A percentile compares a stretch with the other conserved stretches of the same genome.
These are phyloP conservation scores for Aleiodes testaceus DNA, from an alignment of 2,888 invertebrate genomes.

Conservation along the genomic window DNA sequence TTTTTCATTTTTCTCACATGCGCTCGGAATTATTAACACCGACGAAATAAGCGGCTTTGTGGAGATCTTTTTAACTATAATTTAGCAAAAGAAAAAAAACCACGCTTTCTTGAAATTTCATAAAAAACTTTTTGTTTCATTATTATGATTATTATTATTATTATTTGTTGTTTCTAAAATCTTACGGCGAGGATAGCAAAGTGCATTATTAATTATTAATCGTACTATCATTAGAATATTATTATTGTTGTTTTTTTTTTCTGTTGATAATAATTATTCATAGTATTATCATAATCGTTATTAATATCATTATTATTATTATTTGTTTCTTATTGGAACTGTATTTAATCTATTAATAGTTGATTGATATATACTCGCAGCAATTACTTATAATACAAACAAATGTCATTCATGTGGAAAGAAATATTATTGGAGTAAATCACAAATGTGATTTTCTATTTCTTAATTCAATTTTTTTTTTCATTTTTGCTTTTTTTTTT, in stretches of 20 bases:
- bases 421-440: constrained; percentile 35
- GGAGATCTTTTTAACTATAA: background rate
- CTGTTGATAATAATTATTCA: background rate
- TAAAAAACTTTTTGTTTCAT: constrained; percentile 34
- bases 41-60: constrained; percentile 5
- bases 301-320: constrained; percentile 22
- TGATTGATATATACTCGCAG: constrained; percentile 38
- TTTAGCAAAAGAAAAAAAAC: background rate
- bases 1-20: constrained; percentile 7
- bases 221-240: constrained; percentile 36
- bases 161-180: constrained; percentile 29
- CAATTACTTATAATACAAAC: constrained; percentile 43
- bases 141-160: background rate
- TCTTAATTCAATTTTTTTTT: background rate
- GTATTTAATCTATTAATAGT: constrained; percentile 27
- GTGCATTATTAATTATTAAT: constrained; percentile 42
- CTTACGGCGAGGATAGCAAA: constrained; percentile 42
- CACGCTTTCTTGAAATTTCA: constrained; percentile 1
- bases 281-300: constrained; percentile 26
- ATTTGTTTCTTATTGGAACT: constrained; percentile 17
- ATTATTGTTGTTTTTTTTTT: constrained; percentile 20
- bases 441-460: constrained; percentile 13
- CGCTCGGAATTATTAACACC: constrained; percentile 18
- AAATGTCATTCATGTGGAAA: constrained; percentile 37
- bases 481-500: background rate